Conservation (phyloP, 2,888 invertebrate genomes). For the Desoria tigrina region DNA sequence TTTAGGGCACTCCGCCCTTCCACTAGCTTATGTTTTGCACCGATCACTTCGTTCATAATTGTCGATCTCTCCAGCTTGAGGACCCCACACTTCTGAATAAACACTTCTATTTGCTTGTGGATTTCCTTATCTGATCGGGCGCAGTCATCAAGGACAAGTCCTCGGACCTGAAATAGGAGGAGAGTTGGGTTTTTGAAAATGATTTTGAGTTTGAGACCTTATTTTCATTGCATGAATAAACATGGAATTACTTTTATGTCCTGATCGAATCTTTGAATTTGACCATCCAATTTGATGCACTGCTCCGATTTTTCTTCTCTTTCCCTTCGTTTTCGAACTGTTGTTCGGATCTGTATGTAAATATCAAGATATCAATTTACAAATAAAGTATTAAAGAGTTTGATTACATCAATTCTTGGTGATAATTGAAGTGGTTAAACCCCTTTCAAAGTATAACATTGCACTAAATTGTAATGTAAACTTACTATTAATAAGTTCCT, state of each 20-base stretch:
- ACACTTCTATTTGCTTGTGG: conserved; percentile 27
- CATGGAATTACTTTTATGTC: conserved; percentile 47
- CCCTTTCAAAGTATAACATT: too few species aligned
- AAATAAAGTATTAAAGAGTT: too few species aligned
- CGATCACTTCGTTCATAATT: conserved; percentile 43
- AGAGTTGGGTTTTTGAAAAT: neutral
- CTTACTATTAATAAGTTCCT: too few species aligned
- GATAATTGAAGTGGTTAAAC: too few species aligned
- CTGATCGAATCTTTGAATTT: conserved; percentile 38
- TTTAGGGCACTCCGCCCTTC: conserved; percentile 14
- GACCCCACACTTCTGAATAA: conserved; percentile 34
- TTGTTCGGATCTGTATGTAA: conserved; percentile 37
- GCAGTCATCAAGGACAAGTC: conserved; percentile 45
- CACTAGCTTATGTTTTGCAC: conserved; percentile 28
- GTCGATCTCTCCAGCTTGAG: conserved; percentile 46
- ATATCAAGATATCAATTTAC: too few species aligned
- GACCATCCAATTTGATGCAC: conserved; percentile 48
- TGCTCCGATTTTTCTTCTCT: conserved; percentile 50
- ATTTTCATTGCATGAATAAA: too few species aligned
- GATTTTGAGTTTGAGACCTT: too few species aligned
- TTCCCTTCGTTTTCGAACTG: conserved; percentile 45
- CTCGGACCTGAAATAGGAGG: conserved; percentile 32
- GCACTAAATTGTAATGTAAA: too few species aligned
- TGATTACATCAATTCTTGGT: too few species aligned
- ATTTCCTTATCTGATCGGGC: conserved; percentile 41